Evolutionary conservation across 1,140 invertebrate genomes (phyloP).

Genomic region (Drosophila pectinifera): DNA sequence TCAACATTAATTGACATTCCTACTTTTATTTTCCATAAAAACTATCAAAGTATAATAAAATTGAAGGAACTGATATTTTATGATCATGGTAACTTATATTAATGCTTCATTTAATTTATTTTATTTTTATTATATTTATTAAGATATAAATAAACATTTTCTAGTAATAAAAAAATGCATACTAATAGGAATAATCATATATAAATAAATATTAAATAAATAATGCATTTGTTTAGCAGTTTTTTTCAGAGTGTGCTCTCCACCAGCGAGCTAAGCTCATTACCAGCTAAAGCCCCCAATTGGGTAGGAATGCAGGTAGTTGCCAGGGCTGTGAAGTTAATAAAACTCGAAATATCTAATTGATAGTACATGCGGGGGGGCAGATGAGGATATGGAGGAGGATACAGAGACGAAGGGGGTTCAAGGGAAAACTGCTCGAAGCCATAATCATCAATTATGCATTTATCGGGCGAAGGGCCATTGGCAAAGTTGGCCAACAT

Average conservation of each 20-base stretch:
- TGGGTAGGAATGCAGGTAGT: slow-evolving; percentile 10
- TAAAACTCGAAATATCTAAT: slow-evolving; percentile 45
- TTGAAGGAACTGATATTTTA: too few species aligned
- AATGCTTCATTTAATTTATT: too few species aligned
- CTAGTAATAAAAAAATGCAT: too few species aligned
- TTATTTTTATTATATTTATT: too few species aligned
- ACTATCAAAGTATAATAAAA: too few species aligned
- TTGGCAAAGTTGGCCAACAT: slow-evolving; percentile 7
- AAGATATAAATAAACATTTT: too few species aligned
- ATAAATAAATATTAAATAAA: neutral
- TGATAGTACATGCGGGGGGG: slow-evolving; percentile 15
- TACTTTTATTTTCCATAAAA: too few species aligned
- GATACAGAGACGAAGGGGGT: neutral
- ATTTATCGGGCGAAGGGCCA: slow-evolving; percentile 6
- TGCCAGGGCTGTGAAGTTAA: slow-evolving; percentile 7
- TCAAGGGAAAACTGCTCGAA: neutral
- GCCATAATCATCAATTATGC: slow-evolving; percentile 46
- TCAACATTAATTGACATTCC: too few species aligned
- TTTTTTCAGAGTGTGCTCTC: neutral
- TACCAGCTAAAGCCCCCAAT: slow-evolving; percentile 7
- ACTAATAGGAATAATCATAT: too few species aligned
- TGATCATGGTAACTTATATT: too few species aligned
- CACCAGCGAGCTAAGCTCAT: slow-evolving; percentile 26
- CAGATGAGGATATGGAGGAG: neutral
- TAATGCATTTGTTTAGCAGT: too few species aligned